Percentiles rank a stretch among this genome's conserved stretches.
These are phyloP conservation scores for Rhineura floridana DNA, from an alignment of 2,113 vertebrate genomes.

Conservation along the genomic window DNA sequence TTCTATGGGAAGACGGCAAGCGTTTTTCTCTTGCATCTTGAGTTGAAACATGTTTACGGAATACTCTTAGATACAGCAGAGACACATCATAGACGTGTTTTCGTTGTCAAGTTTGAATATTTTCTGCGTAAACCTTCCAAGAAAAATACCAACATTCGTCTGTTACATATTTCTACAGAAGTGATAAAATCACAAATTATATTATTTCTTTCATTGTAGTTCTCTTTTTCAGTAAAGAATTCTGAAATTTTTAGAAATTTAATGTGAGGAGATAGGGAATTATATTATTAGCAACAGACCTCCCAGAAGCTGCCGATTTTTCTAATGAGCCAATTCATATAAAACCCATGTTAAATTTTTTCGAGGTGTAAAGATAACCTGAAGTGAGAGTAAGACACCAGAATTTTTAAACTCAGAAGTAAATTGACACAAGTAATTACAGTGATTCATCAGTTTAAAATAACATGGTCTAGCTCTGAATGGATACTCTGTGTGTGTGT, in stretches of 20 bases:
- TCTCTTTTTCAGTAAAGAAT: neutral
- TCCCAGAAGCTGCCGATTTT: neutral
- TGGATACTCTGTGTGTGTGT: neutral
- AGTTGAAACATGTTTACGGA: conserved; percentile 15
- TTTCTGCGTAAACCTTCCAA: conserved; percentile 17
- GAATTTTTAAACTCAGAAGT: neutral
- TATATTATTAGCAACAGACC: neutral
- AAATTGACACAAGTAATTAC: neutral
- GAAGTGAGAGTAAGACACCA: neutral
- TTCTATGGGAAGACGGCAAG: conserved; percentile 60
- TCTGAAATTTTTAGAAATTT: conserved; percentile 4
- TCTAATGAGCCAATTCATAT: neutral
- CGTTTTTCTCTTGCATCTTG: conserved; percentile 55
- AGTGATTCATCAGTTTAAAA: conserved; percentile 15
- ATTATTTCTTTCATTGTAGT: neutral
- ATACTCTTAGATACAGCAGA: neutral
- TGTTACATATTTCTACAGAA: conserved; percentile 11
- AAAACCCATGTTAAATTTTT: too few relatives aligned
- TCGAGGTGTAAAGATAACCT: neutral
- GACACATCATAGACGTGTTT: conserved; percentile 17
- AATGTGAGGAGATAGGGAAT: neutral
- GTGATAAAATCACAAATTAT: neutral
- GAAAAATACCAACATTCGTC: neutral
- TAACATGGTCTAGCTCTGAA: conserved; percentile 10
- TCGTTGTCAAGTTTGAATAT: conserved; percentile 15